Percentiles rank a stretch among this genome's conserved stretches.
phyloP scores from a whole-genome alignment of 2,113 vertebrate genomes.

The Albula goreensis region DNA sequence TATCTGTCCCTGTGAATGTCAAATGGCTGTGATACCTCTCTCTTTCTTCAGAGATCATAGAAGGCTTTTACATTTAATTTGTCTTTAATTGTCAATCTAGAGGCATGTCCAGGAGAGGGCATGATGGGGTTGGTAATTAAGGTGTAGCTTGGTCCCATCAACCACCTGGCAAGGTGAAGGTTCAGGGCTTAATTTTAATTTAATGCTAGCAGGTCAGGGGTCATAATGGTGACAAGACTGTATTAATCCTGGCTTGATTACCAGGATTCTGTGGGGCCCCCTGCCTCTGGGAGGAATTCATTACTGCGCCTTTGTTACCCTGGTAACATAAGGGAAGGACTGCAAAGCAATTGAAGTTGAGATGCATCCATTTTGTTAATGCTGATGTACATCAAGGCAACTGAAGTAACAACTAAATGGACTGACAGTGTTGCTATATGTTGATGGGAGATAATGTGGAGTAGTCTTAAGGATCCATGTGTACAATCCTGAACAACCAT shows the following conservation, averaged over 20 bases:
- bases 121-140: not conserved
- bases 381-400: not conserved
- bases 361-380: not conserved
- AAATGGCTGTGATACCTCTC: slow-evolving; percentile 48
- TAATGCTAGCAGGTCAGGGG: slow-evolving; percentile 76
- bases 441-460: not conserved
- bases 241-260: slow-evolving; percentile 70
- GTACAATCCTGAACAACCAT: no score
- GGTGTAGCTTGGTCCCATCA: slow-evolving; percentile 16
- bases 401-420: not conserved
- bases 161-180: slow-evolving; percentile 29
- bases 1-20: slow-evolving; percentile 24
- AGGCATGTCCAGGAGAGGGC: slow-evolving; percentile 4
- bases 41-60: slow-evolving; percentile 64
- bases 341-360: not conserved
- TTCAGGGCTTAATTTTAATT: slow-evolving; percentile 68
- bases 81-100: slow-evolving; percentile 39
- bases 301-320: slow-evolving; percentile 49
- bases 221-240: slow-evolving; percentile 53
- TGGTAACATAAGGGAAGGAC: slow-evolving; percentile 44
- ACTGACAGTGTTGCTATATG: not conserved
- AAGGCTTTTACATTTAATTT: slow-evolving; percentile 64
- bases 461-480: not conserved
- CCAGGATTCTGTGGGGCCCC: slow-evolving; percentile 70
- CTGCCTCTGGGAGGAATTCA: slow-evolving; percentile 73